Evolutionary conservation across 92 coral and sea anemone species (phyloP).

Genomic region (Hydrozoanthus gracilis): DNA sequence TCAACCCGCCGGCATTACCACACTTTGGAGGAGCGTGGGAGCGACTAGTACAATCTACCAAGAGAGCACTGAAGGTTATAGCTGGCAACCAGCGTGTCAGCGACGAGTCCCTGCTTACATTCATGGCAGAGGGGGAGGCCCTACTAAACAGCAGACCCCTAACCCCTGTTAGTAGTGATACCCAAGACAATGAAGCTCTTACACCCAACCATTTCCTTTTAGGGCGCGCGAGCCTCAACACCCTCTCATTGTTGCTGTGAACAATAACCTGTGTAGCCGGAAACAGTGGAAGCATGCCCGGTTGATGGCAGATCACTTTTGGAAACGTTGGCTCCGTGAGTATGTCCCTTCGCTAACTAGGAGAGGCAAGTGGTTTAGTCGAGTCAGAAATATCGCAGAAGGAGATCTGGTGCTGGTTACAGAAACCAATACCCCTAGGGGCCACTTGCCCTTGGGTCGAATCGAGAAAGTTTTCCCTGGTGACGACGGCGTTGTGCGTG

Average conservation of each 20-base stretch:
- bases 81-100: conserved; percentile 69
- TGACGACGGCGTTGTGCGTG: conserved; percentile 37
- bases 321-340: conserved; percentile 59
- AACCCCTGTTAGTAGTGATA: conserved; percentile 61
- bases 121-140: conserved; percentile 66
- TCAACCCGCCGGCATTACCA: conserved; percentile 65
- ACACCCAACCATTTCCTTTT: conserved; percentile 76
- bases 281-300: conserved; percentile 37
- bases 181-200: conserved; percentile 64
- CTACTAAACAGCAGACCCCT: conserved; percentile 67
- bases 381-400: conserved; percentile 9
- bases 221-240: conserved; percentile 56
- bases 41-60: conserved; percentile 41
- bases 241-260: not conserved
- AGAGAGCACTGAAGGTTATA: conserved; percentile 61
- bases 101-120: conserved; percentile 66
- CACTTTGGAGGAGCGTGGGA: conserved; percentile 74
- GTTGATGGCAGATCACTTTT: conserved; percentile 51
- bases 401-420: conserved; percentile 50
- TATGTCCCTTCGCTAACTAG: conserved; percentile 41
- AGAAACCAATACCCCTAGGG: not conserved
- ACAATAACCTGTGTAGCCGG: not conserved
- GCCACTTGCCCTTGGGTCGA: not conserved
- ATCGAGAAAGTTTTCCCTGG: conserved; percentile 1
- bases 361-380: conserved; percentile 44